Evolutionary conservation across 2,888 invertebrate species (phyloP).

Genomic region (Amphipyra berbera): DNA sequence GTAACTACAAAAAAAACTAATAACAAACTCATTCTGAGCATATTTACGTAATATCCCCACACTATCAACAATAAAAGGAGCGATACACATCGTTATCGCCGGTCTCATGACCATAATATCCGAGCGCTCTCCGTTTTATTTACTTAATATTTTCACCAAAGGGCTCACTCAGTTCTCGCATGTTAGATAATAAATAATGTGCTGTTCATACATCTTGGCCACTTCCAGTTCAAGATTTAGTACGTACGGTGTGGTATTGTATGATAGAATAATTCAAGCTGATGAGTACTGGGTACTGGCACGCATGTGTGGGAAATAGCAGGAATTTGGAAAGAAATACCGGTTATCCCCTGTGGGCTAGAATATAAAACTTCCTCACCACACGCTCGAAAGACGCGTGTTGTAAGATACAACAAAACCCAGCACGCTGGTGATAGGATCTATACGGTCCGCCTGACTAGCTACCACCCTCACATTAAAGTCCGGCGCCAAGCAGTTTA

Average conservation of each 20-base stretch:
- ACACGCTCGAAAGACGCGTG: no score
- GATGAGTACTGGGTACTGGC: slow-evolving; percentile 16
- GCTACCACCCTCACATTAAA: no score
- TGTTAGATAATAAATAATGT: slow-evolving; percentile 81
- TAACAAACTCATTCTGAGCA: neutral
- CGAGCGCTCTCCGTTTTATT: slow-evolving; percentile 71
- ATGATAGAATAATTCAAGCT: slow-evolving; percentile 18
- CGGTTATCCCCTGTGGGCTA: no score
- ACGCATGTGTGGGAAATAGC: slow-evolving; percentile 6
- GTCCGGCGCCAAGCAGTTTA: no score
- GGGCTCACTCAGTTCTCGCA: slow-evolving; percentile 74
- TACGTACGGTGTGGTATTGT: slow-evolving; percentile 32
- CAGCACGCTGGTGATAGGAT: no score
- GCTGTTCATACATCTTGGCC: slow-evolving; percentile 66
- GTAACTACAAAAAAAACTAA: no score
- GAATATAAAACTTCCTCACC: no score
- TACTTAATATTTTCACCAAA: slow-evolving; percentile 82
- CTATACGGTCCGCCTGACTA: no score
- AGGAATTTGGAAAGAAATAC: no score
- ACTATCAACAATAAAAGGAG: slow-evolving; percentile 40
- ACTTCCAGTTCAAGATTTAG: slow-evolving; percentile 65
- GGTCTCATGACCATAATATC: slow-evolving; percentile 59
- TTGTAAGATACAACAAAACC: no score
- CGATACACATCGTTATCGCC: slow-evolving; percentile 45
- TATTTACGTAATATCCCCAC: slow-evolving; percentile 19